These are phyloP conservation scores for Lycophotia porphyrea DNA, from an alignment of 2,888 invertebrate species.

Conservation along the genomic window DNA sequence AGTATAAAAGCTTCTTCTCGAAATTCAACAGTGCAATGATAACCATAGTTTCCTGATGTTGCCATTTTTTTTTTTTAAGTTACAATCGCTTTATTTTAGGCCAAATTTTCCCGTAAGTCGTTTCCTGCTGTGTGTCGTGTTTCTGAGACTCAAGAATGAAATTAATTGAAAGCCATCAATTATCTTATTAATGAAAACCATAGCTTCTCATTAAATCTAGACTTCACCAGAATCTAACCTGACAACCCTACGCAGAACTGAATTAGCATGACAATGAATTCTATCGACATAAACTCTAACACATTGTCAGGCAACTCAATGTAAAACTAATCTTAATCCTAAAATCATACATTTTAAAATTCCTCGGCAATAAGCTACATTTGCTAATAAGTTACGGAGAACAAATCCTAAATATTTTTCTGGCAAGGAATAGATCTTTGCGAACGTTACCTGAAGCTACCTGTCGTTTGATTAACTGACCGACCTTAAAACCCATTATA, in stretches of 20 bases:
- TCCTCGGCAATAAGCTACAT: not conserved
- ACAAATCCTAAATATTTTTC: not conserved
- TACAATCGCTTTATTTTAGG: no score
- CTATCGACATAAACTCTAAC: constrained; percentile 14
- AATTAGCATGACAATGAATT: constrained; percentile 51
- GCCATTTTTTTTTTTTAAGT: no score
- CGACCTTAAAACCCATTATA: no score
- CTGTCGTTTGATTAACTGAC: not conserved
- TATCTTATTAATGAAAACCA: not conserved
- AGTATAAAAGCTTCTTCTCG: no score
- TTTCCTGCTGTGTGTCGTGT: no score
- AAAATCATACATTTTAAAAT: not conserved
- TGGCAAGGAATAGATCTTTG: not conserved
- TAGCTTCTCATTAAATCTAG: not conserved
- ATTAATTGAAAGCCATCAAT: no score
- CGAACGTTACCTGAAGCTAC: not conserved
- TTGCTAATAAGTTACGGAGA: not conserved
- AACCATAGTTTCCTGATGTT: no score
- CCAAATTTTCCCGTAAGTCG: no score
- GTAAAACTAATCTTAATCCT: not conserved
- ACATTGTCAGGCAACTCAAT: not conserved
- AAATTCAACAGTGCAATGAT: no score
- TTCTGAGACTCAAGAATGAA: no score
- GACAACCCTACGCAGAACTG: constrained; percentile 29
- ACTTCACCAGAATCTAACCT: constrained; percentile 1